Percentiles rank a stretch among this genome's conserved stretches.
Evolutionary conservation across 2,797 vertebrate species (phyloP).

Genomic region (Pangasius macronema): DNA sequence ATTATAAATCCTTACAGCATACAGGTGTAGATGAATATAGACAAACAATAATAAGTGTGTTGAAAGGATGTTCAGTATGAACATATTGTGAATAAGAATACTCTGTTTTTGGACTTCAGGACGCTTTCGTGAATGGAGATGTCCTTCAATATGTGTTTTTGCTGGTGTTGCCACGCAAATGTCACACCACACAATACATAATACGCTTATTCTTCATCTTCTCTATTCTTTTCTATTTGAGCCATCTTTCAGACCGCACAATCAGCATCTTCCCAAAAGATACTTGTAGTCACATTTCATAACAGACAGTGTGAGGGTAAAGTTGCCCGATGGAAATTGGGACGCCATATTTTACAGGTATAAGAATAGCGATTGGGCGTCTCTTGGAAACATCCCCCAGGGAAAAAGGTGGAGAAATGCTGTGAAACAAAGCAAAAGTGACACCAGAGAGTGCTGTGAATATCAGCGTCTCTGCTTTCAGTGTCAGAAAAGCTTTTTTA

Average conservation of each 20-base stretch:
- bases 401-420: constrained; percentile 64
- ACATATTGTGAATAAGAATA: background rate
- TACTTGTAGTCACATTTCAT: background rate
- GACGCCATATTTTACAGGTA: constrained; percentile 62
- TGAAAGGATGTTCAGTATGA: too few species aligned
- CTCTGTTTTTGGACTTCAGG: background rate
- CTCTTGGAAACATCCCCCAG: constrained; percentile 60
- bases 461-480: constrained; percentile 64
- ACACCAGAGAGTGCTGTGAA: constrained; percentile 70
- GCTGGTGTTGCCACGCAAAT: background rate
- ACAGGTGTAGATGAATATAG: too few species aligned
- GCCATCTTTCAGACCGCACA: constrained; percentile 55
- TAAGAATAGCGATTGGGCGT: constrained; percentile 63
- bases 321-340: constrained; percentile 32
- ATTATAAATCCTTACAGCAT: too few species aligned
- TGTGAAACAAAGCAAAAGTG: constrained; percentile 74
- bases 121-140: background rate
- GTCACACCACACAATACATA: constrained; percentile 61
- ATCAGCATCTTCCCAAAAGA: background rate
- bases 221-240: constrained; percentile 61
- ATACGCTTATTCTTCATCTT: constrained; percentile 10
- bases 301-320: background rate
- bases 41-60: too few species aligned
- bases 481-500: constrained; percentile 64
- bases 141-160: background rate